A percentile compares a stretch with the other conserved stretches of the same genome.
Conservation (phyloP, 2,797 vertebrate species). For the Onychomys leucogaster region DNA sequence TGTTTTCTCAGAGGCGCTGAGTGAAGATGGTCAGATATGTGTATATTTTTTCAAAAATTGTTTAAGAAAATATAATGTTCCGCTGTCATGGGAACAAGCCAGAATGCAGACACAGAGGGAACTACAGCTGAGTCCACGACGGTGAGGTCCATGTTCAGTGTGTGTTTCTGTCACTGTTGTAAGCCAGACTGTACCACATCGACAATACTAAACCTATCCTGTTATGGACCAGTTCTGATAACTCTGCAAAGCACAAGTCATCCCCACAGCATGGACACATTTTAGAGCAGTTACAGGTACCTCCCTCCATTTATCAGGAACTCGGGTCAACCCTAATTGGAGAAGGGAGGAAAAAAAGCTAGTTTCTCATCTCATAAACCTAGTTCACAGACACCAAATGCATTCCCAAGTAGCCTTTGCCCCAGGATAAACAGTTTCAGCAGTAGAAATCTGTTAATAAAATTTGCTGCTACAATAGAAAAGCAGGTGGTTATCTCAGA, state of each 20-base stretch:
- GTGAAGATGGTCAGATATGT: slow-evolving; percentile 92
- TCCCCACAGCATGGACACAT: not conserved
- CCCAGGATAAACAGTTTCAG: not conserved
- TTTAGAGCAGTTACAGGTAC: not conserved
- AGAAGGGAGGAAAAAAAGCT: not conserved
- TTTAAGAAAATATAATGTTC: slow-evolving; percentile 89
- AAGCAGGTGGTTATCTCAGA: slow-evolving; percentile 37
- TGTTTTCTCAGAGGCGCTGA: slow-evolving; percentile 90
- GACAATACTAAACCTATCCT: not conserved
- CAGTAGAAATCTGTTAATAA: not conserved
- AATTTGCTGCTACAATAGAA: not conserved
- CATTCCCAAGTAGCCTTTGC: not conserved
- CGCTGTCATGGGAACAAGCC: slow-evolving; percentile 92
- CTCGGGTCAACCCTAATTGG: not conserved
- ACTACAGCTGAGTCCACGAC: slow-evolving; percentile 70
- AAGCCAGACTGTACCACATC: not conserved
- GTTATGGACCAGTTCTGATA: not conserved
- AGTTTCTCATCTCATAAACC: not conserved
- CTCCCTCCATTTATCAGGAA: not conserved
- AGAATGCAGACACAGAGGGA: slow-evolving; percentile 89
- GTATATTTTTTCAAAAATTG: slow-evolving; percentile 92
- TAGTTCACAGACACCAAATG: not conserved
- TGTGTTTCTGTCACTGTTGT: not conserved
- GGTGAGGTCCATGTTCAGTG: slow-evolving; percentile 79
- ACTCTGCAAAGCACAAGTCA: not conserved